These are phyloP conservation scores for Monoplex corrugatus DNA, from an alignment of 2,888 invertebrate species.

Conservation along the genomic window DNA sequence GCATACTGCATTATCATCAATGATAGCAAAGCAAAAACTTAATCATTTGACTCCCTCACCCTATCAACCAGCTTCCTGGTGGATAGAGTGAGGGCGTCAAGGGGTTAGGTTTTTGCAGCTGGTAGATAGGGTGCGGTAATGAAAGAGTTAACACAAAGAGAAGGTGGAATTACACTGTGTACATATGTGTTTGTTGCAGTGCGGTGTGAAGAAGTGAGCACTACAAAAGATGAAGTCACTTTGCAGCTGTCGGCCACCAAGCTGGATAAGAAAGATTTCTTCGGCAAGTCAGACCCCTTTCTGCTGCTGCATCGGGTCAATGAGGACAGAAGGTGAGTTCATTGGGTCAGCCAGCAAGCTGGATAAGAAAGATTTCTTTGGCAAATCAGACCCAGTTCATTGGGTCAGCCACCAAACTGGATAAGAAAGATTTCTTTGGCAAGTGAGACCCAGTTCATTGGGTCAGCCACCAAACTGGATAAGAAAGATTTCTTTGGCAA, in stretches of 20 bases:
- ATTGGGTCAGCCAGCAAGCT: slow-evolving; percentile 81
- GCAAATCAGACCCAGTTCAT: slow-evolving; percentile 84
- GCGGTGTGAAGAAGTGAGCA: slow-evolving; percentile 75
- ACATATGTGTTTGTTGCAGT: slow-evolving; percentile 64
- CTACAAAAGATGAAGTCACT: slow-evolving; percentile 78
- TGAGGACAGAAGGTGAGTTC: slow-evolving; percentile 82
- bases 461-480: slow-evolving; percentile 81
- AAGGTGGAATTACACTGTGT: no score
- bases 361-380: slow-evolving; percentile 83
- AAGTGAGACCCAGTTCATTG: no score
- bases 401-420: no score
- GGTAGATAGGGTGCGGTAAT: no score
- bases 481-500: slow-evolving; percentile 84
- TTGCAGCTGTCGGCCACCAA: slow-evolving; percentile 80
- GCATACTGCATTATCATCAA: no score
- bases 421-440: no score
- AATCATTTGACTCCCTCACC: no score
- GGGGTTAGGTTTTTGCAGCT: no score
- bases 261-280: slow-evolving; percentile 83
- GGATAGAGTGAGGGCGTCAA: no score
- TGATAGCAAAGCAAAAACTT: no score
- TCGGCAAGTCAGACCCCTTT: slow-evolving; percentile 84
- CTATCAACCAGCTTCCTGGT: no score
- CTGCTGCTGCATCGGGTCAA: slow-evolving; percentile 82
- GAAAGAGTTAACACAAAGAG: no score